These are phyloP conservation scores for Thymelicus acteon DNA, from an alignment of 2,888 invertebrate genomes.

Conservation along the genomic window DNA sequence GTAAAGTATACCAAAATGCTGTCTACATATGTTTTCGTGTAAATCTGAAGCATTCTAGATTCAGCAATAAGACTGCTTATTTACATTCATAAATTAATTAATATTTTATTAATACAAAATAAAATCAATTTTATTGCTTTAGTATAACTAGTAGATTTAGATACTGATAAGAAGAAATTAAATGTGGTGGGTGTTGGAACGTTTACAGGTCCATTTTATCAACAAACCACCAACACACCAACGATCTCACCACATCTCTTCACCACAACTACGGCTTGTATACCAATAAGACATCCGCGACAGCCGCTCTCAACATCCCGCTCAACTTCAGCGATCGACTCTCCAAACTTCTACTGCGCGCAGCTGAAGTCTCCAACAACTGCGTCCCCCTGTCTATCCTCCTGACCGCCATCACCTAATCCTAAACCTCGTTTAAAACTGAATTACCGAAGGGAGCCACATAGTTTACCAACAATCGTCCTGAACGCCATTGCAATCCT, in stretches of 20 bases:
- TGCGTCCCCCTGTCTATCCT: constrained; percentile 68
- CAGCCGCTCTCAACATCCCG: constrained; percentile 73
- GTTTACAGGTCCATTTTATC: constrained; percentile 85
- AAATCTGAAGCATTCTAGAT: constrained; percentile 16
- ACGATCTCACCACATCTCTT: constrained; percentile 83
- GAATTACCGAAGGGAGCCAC: constrained; percentile 59
- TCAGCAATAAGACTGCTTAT: constrained; percentile 20
- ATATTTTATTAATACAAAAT: background rate
- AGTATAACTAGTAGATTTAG: constrained; percentile 41
- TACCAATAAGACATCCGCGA: constrained; percentile 77
- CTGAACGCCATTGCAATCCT: constrained; percentile 66
- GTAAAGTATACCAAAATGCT: background rate
- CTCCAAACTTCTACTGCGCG: constrained; percentile 75
- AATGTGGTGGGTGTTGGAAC: constrained; percentile 86
- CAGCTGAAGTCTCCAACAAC: constrained; percentile 74
- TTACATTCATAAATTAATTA: constrained; percentile 16
- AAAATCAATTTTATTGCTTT: constrained; percentile 39
- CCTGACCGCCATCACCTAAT: constrained; percentile 78
- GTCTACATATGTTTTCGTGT: background rate
- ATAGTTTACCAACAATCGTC: constrained; percentile 64
- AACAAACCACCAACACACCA: constrained; percentile 85
- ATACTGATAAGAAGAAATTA: constrained; percentile 67
- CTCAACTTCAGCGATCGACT: constrained; percentile 74
- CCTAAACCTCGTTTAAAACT: constrained; percentile 59
- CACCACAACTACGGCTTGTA: constrained; percentile 82